Evolutionary conservation across 2,888 invertebrate genomes (phyloP).

Genomic region (Spisula solida): DNA sequence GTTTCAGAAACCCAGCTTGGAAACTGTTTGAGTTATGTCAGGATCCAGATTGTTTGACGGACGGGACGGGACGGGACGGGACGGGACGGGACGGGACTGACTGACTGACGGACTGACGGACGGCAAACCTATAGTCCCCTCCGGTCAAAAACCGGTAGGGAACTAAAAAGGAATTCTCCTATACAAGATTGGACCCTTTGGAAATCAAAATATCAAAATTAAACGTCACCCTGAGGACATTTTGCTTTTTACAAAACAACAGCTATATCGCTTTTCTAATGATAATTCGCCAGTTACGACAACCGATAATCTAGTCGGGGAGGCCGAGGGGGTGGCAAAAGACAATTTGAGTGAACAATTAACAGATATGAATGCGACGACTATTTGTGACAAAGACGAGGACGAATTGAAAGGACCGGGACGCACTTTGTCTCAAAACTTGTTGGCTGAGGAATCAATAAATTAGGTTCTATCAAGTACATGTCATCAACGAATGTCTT

Average conservation of each 20-base stretch:
- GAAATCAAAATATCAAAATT: constrained; percentile 16
- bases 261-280: neutral
- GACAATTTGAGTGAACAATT: neutral
- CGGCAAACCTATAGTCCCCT: too few species aligned
- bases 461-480: neutral
- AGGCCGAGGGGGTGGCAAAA: too few species aligned
- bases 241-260: neutral
- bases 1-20: too few species aligned
- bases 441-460: neutral
- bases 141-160: too few species aligned
- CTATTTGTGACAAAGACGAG: neutral
- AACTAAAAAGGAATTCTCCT: too few species aligned
- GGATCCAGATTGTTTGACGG: too few species aligned
- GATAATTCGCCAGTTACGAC: neutral
- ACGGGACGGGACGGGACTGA: too few species aligned
- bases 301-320: too few species aligned
- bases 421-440: neutral
- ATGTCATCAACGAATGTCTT: neutral
- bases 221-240: neutral
- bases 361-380: neutral
- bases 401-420: neutral
- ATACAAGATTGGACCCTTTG: neutral
- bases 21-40: too few species aligned
- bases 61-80: too few species aligned
- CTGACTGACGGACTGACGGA: too few species aligned